phyloP scores from a whole-genome alignment of 1,140 invertebrate species.

The Asbolus verrucosus region DNA sequence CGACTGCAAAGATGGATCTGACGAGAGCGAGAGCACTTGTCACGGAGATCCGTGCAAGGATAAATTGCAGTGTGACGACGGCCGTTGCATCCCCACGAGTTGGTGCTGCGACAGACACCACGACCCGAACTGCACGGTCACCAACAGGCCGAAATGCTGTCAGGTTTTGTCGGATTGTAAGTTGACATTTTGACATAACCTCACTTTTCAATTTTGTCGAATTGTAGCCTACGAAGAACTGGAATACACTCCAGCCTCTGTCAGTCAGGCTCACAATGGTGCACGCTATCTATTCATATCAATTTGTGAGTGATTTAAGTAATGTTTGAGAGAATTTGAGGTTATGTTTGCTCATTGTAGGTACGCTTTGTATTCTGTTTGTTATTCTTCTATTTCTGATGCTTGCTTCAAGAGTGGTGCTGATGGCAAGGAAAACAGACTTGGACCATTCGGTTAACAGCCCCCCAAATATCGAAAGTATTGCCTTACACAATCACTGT shows the following conservation, averaged over 20 bases:
- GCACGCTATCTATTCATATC: slow-evolving; percentile 62
- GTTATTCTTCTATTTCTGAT: slow-evolving; percentile 61
- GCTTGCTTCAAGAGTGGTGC: slow-evolving; percentile 60
- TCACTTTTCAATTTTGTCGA: slow-evolving; percentile 6
- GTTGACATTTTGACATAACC: slow-evolving; percentile 34
- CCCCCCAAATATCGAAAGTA: neutral
- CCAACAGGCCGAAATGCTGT: slow-evolving; percentile 62
- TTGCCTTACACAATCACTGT: slow-evolving; percentile 53
- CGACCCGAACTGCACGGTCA: slow-evolving; percentile 66
- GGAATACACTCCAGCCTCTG: slow-evolving; percentile 52
- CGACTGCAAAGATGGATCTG: slow-evolving; percentile 73
- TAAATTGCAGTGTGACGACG: slow-evolving; percentile 67
- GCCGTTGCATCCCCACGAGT: slow-evolving; percentile 67
- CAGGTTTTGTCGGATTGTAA: slow-evolving; percentile 58
- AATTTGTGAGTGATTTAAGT: slow-evolving; percentile 60
- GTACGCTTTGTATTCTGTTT: slow-evolving; percentile 60
- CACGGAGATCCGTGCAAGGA: slow-evolving; percentile 68
- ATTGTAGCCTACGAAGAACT: slow-evolving; percentile 60
- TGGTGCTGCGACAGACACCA: slow-evolving; percentile 68
- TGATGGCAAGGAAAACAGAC: slow-evolving; percentile 59
- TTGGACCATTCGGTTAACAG: slow-evolving; percentile 47
- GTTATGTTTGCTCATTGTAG: no score
- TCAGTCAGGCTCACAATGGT: slow-evolving; percentile 52
- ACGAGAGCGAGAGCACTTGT: slow-evolving; percentile 67
- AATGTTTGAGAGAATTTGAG: neutral